These are phyloP conservation scores for Carterocephalus palaemon DNA, from an alignment of 2,888 invertebrate genomes.

Conservation along the genomic window DNA sequence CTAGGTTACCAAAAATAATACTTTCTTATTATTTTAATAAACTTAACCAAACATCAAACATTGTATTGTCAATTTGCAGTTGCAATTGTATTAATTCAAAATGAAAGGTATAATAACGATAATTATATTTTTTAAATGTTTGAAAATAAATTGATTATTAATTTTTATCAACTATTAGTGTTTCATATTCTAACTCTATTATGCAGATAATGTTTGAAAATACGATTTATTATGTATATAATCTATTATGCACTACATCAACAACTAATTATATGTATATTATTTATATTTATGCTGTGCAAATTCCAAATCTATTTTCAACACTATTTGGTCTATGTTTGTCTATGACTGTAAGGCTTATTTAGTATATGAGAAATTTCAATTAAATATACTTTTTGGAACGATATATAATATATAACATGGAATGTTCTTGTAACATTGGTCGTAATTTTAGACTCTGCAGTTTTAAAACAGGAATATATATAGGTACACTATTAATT, in stretches of 20 bases:
- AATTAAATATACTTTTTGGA: too few relatives aligned
- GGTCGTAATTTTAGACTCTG: slow-evolving; percentile 14
- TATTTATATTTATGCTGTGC: slow-evolving; percentile 27
- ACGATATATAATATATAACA: neutral
- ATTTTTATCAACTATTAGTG: neutral
- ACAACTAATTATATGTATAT: too few relatives aligned
- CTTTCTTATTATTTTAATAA: too few relatives aligned
- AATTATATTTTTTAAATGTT: too few relatives aligned
- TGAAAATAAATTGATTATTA: slow-evolving; percentile 1
- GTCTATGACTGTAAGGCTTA: slow-evolving; percentile 19
- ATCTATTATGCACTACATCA: slow-evolving; percentile 7
- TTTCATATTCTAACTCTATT: too few relatives aligned
- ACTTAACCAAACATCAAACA: too few relatives aligned
- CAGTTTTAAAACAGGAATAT: slow-evolving; percentile 1
- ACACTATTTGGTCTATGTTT: slow-evolving; percentile 30
- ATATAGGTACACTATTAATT: neutral
- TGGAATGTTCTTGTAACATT: neutral
- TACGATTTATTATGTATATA: neutral
- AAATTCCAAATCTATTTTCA: slow-evolving; percentile 28
- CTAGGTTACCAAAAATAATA: too few relatives aligned
- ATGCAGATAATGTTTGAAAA: neutral
- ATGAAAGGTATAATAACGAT: too few relatives aligned
- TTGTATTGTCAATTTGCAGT: too few relatives aligned
- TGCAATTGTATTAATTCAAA: too few relatives aligned
- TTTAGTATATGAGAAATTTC: too few relatives aligned